Evolutionary conservation across 2,888 invertebrate species (phyloP).

Genomic region (Cephalotes varians): DNA sequence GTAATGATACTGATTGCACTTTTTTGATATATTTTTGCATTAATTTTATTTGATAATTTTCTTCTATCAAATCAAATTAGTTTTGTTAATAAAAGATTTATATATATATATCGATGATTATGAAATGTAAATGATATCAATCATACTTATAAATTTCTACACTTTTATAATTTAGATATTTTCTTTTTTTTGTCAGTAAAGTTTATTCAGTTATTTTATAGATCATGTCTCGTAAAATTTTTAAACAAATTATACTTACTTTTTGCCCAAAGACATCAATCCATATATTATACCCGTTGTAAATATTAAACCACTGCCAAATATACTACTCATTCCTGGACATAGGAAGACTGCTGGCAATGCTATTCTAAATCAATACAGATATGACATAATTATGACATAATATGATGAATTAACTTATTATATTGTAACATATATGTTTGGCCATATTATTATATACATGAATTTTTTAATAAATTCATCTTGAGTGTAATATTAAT

Average conservation of each 20-base stretch:
- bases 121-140: neutral
- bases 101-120: neutral
- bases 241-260: slow-evolving; percentile 89
- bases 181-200: neutral
- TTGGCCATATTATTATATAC: neutral
- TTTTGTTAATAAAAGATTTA: neutral
- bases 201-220: neutral
- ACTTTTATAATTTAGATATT: neutral
- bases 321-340: slow-evolving; percentile 90
- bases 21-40: neutral
- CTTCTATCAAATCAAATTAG: slow-evolving; percentile 8
- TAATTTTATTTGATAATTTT: neutral
- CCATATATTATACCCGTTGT: slow-evolving; percentile 96
- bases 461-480: neutral
- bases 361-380: slow-evolving; percentile 89
- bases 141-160: slow-evolving; percentile 5
- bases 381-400: slow-evolving; percentile 9
- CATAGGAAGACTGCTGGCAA: slow-evolving; percentile 93
- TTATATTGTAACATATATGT: neutral
- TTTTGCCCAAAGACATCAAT: slow-evolving; percentile 97
- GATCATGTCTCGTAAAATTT: slow-evolving; percentile 30
- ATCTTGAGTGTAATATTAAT: neutral
- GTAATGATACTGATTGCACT: neutral
- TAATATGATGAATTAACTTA: no score
- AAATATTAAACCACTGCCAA: slow-evolving; percentile 96